Conservation (phyloP, 2,888 invertebrate species). For the Dusona sp. region DNA sequence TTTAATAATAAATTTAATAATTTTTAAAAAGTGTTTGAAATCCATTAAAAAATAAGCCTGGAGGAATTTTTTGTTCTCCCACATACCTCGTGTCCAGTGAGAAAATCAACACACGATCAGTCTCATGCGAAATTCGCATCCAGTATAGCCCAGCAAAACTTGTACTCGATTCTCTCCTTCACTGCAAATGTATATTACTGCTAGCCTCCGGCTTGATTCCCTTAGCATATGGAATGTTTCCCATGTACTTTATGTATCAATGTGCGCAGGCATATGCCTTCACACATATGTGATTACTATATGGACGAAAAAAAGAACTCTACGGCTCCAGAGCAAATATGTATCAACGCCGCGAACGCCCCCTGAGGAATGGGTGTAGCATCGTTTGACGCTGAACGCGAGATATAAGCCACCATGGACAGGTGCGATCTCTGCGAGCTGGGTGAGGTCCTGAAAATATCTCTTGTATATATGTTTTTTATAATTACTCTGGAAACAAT, state of each 20-base stretch:
- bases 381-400: conserved; percentile 59
- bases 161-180: conserved; percentile 27
- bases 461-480: background rate
- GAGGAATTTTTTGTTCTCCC: background rate
- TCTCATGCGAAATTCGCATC: conserved; percentile 39
- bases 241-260: background rate
- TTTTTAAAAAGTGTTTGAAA: background rate
- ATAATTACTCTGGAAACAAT: background rate
- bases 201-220: conserved; percentile 35
- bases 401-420: conserved; percentile 37
- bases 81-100: conserved; percentile 30
- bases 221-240: conserved; percentile 14
- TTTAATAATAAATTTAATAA: background rate
- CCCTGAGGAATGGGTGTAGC: conserved; percentile 67
- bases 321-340: conserved; percentile 70
- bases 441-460: conserved; percentile 58
- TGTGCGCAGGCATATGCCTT: background rate
- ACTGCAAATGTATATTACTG: conserved; percentile 44
- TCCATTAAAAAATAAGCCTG: background rate
- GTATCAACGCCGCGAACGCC: conserved; percentile 71
- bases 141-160: conserved; percentile 29
- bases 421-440: conserved; percentile 66
- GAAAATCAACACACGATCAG: background rate
- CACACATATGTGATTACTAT: background rate
- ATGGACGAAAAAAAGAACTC: conserved; percentile 17